These are phyloP conservation scores for Drosophila asahinai DNA, from an alignment of 1,140 invertebrate species.

Conservation along the genomic window DNA sequence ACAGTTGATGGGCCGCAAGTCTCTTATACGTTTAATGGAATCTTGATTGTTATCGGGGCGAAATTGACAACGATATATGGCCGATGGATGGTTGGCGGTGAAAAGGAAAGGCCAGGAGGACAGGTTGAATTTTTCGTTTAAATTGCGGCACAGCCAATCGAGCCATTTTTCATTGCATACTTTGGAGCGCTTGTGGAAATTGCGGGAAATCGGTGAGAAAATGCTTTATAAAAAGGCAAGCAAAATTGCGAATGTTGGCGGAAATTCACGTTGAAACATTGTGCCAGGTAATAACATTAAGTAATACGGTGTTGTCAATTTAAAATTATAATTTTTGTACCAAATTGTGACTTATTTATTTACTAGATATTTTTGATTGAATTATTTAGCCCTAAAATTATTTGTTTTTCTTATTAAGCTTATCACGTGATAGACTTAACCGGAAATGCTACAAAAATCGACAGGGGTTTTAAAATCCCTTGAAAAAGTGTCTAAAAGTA, in stretches of 20 bases:
- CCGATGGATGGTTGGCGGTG: constrained; percentile 10
- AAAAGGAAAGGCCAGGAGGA: neutral
- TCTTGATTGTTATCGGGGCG: constrained; percentile 39
- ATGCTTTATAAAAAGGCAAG: neutral
- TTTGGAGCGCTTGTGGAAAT: constrained; percentile 14
- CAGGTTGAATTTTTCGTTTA: constrained; percentile 22
- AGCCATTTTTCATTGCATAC: constrained; percentile 37
- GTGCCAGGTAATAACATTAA: neutral
- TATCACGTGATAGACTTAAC: too few relatives aligned
- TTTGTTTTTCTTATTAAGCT: too few relatives aligned
- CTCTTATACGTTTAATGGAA: constrained; percentile 45
- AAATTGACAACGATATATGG: constrained; percentile 54
- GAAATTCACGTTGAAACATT: constrained; percentile 7
- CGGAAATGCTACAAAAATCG: too few relatives aligned
- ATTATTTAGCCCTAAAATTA: too few relatives aligned
- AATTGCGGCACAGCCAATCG: constrained; percentile 17
- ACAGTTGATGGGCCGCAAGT: constrained; percentile 41
- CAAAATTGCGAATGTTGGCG: neutral
- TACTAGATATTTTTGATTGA: too few relatives aligned
- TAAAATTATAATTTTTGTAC: too few relatives aligned
- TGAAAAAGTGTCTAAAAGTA: neutral
- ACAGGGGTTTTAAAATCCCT: too few relatives aligned
- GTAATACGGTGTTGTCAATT: neutral
- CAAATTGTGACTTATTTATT: too few relatives aligned
- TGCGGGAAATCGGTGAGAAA: neutral